Percentiles rank a stretch among this genome's conserved stretches.
Conservation (phyloP, 2,888 invertebrate genomes). For the Ceriagrion tenellum region DNA sequence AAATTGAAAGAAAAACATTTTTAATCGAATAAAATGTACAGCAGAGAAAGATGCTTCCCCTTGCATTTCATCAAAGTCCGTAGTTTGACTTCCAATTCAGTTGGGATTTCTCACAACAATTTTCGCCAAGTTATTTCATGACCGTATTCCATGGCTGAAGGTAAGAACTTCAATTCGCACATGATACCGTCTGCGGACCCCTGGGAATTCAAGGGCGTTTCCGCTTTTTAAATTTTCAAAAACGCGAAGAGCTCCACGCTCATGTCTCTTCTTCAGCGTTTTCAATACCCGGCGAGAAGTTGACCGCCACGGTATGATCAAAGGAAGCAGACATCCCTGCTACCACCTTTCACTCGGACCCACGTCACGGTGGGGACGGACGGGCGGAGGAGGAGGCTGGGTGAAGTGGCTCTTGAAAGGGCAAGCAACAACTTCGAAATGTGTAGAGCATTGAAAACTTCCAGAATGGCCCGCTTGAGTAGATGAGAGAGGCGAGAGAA, state of each 20-base stretch:
- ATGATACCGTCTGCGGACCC: too few relatives aligned
- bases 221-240: background rate
- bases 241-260: background rate
- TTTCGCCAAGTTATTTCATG: too few relatives aligned
- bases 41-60: too few relatives aligned
- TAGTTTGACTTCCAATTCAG: too few relatives aligned
- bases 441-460: background rate
- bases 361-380: background rate
- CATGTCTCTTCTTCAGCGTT: background rate
- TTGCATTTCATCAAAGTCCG: too few relatives aligned
- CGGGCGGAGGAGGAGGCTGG: background rate
- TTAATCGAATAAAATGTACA: too few relatives aligned
- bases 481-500: background rate
- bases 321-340: background rate
- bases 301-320: background rate
- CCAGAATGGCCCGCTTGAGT: background rate
- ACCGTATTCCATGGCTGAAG: too few relatives aligned
- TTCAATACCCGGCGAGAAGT: background rate
- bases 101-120: too few relatives aligned
- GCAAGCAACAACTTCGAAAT: background rate
- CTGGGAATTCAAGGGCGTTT: too few relatives aligned
- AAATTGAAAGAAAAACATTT: too few relatives aligned
- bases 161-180: too few relatives aligned
- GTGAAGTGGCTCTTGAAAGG: background rate
- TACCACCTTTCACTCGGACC: background rate